Base-by-base conservation (phyloP, 2,888 invertebrate species). In the Dolichomitus sp. region DNA sequence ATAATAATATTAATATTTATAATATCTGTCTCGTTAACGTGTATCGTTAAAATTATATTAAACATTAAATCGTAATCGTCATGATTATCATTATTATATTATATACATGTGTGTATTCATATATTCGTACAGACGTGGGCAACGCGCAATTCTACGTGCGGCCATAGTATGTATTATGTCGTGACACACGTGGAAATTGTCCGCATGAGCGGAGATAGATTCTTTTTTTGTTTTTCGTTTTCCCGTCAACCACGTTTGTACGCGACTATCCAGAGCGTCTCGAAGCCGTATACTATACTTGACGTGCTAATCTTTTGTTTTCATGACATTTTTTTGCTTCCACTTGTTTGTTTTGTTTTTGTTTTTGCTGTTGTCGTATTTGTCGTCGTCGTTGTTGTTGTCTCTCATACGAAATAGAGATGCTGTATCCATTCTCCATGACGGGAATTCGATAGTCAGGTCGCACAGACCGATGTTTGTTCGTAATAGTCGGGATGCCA, bases 31-130 rank as follows among this genome's bases (percentile, higher is more conserved):
- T 88, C 84, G 81, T 90, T 88, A 90, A 89, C 88, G 87, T 88
- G 87, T 85, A 85, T 88, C 76, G 85, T 88, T 90, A 90, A 89
- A 90, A 89, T 90, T 90, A 90, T 89, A 88, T 88, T 88, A 87
- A 88, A 90, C 84, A 88, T 89, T 88, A 87, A 90, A 86, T 90
- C 84, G 84, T 86, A 88, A 87, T 88, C 88, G 87, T 88, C 87
- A 86, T 88, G 88, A 88, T 86, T 86, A 85, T 84, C 77, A 86
- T 89, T 84, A 88, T 89, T 82, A 76, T 72, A 68, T 75, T 89
- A 89, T 88, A 87, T 84, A 89, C 87, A 88, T 88, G 87, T 89
- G 89, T 88, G 89, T 88, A 86, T 83, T 80, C 79, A 83, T 86
- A 88, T 82, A 85, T 83, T 85, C 85, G 86, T 86, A 86, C 85